Base-by-base conservation (phyloP, 2,888 invertebrate genomes). In the Lasioglossum malachurum region DNA sequence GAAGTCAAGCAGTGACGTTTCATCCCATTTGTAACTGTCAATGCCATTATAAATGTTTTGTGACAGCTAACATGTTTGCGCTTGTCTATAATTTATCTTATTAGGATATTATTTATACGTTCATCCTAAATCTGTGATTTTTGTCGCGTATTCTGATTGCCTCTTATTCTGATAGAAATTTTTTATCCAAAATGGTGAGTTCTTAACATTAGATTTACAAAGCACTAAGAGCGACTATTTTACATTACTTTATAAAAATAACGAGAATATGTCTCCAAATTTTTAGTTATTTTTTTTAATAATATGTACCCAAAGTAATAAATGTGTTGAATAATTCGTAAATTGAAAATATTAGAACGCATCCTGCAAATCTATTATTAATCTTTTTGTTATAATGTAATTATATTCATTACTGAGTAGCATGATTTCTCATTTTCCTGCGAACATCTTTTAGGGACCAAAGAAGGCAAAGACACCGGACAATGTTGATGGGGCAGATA, bases 401-500 rank as follows among this genome's bases (percentile, higher is more conserved):
- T 57, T 57, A 31, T 35, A 12, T n/a, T 57, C 4, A 57, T 12
- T n/a, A 12, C n/a, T 57, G 31, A 31, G 2, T 64, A 19, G n/a
- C 31, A 31, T 64, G 16, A 64, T 64, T 64, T 16, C 31, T 27
- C 7, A 64, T 31, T 78, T 57, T 35, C 31, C 27, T 49, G 60
- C 2, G 4, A 64, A 60, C 31, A 41, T 31, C 12, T 53, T 77
- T 0, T 53, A 93, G 93, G 92, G 90, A 14, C 92, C 94, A 1
- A 94, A 93, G 82, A 94, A 92, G 78, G 92, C 88, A n/a, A 91
- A 94, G 82, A 78, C 84, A 8, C 86, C 89, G 57, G 93, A 92
- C n/a, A 92, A 87, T 2, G 93, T 98, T 93, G 99, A 99, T 97
- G 98, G 99, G 85, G 97, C 99, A 73, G 98, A 99, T 82, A 98